A percentile compares a stretch with the other conserved stretches of the same genome.
These are phyloP conservation scores for Gymnobelideus leadbeateri DNA, from an alignment of 2,113 vertebrate species.

Conservation along the genomic window DNA sequence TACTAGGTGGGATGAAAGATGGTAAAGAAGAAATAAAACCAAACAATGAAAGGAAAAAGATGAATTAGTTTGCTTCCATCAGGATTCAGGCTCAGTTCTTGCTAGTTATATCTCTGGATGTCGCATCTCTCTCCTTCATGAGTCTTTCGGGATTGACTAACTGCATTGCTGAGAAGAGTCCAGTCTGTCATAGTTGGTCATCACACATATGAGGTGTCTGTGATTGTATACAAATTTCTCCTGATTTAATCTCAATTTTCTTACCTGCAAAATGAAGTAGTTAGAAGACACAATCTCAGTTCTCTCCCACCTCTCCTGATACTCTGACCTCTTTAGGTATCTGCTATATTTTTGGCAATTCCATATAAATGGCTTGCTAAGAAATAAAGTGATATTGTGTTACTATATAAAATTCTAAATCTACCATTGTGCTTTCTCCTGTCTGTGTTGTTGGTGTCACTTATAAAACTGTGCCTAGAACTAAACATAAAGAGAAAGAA, in stretches of 20 bases:
- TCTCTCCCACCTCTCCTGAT: not conserved
- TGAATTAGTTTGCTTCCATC: too few species aligned
- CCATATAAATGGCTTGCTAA: slow-evolving; percentile 15
- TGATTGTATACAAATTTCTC: too few species aligned
- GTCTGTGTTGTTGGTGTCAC: not conserved
- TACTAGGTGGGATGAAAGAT: too few species aligned
- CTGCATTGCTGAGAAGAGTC: too few species aligned
- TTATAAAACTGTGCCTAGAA: not conserved
- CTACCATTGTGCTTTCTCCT: not conserved
- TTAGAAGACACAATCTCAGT: not conserved
- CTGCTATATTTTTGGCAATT: not conserved
- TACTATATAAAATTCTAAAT: not conserved
- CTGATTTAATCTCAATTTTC: not conserved
- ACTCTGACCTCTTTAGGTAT: not conserved
- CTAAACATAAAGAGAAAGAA: slow-evolving; percentile 29
- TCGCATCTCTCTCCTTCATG: too few species aligned
- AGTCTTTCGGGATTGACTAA: too few species aligned
- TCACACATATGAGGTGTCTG: too few species aligned
- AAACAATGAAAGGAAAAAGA: too few species aligned
- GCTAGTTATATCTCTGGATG: too few species aligned
- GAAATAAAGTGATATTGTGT: not conserved
- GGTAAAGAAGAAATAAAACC: too few species aligned
- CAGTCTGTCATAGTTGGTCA: too few species aligned
- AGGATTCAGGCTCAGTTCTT: too few species aligned
- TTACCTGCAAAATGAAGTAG: not conserved